phyloP scores from a whole-genome alignment of 2,113 vertebrate genomes.

The Martes martes region DNA sequence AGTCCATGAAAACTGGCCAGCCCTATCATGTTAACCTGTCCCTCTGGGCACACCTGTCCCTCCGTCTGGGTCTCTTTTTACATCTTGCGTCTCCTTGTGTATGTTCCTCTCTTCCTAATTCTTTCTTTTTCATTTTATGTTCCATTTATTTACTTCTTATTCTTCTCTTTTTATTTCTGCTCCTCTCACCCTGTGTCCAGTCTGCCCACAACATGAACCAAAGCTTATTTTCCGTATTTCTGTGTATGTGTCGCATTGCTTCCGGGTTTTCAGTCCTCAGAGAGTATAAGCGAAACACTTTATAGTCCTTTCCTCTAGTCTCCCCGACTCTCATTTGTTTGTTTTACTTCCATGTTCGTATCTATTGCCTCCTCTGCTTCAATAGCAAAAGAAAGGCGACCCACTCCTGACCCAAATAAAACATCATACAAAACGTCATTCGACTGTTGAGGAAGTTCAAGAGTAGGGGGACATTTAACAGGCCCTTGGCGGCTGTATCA shows the following conservation, averaged over 20 bases:
- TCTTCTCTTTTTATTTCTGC: not conserved
- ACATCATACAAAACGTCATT: not conserved
- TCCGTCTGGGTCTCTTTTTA: not conserved
- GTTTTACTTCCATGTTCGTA: not conserved
- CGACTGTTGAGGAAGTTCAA: not conserved
- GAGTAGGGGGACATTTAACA: not conserved
- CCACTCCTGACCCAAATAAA: not conserved
- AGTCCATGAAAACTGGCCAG: not conserved
- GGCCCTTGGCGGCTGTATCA: not conserved
- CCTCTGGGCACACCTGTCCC: accelerated
- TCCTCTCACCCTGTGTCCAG: not conserved
- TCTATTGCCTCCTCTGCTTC: not conserved
- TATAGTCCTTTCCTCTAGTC: not conserved
- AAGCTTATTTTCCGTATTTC: constrained; percentile 13
- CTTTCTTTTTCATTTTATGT: not conserved
- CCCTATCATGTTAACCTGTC: not conserved
- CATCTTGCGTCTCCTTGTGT: not conserved
- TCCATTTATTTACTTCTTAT: not conserved
- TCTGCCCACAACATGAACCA: not conserved
- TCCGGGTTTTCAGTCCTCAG: not conserved
- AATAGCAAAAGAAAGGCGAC: not conserved
- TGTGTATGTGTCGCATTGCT: not conserved
- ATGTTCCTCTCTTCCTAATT: not conserved
- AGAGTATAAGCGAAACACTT: not conserved
- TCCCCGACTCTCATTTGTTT: not conserved